Percentiles rank a stretch among this genome's conserved stretches.
Evolutionary conservation across 2,113 vertebrate genomes (phyloP).

Genomic region (Chaenocephalus aceratus): DNA sequence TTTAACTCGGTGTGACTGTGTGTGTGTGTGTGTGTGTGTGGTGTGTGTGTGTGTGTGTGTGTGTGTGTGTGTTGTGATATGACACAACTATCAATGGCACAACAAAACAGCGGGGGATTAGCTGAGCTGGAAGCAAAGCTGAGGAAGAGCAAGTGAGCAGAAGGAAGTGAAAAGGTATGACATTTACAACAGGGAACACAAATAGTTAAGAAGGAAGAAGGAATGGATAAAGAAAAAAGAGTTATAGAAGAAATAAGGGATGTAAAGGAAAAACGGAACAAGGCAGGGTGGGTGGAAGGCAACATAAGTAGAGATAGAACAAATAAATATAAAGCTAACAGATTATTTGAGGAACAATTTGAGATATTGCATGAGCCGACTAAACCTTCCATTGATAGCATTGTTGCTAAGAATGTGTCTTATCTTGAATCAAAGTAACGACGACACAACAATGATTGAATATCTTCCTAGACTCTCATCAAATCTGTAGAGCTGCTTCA

Average conservation of each 20-base stretch:
- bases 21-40: background rate
- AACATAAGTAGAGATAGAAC: background rate
- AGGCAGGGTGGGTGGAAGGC: background rate
- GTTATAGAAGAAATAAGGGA: background rate
- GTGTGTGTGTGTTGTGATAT: slow-evolving; percentile 20
- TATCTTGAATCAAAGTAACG: no score
- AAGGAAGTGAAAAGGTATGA: background rate
- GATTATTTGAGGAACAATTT: background rate
- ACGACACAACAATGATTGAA: no score
- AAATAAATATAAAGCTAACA: background rate
- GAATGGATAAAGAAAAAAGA: background rate
- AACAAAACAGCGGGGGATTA: slow-evolving; percentile 30
- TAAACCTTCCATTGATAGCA: background rate
- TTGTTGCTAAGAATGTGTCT: background rate
- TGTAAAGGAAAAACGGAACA: background rate
- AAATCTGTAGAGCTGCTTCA: no score
- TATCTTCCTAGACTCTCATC: no score
- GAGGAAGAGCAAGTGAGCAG: background rate
- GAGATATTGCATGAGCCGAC: background rate
- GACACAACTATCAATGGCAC: slow-evolving; percentile 23
- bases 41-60: background rate
- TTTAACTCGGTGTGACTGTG: background rate
- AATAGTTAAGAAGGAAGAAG: background rate
- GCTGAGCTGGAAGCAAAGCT: background rate
- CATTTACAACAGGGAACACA: background rate